Evolutionary conservation across 2,113 vertebrate species (phyloP), one percentile per base, ranked within the genome.

Genomic region (Periophthalmodon schlosseri): DNA sequence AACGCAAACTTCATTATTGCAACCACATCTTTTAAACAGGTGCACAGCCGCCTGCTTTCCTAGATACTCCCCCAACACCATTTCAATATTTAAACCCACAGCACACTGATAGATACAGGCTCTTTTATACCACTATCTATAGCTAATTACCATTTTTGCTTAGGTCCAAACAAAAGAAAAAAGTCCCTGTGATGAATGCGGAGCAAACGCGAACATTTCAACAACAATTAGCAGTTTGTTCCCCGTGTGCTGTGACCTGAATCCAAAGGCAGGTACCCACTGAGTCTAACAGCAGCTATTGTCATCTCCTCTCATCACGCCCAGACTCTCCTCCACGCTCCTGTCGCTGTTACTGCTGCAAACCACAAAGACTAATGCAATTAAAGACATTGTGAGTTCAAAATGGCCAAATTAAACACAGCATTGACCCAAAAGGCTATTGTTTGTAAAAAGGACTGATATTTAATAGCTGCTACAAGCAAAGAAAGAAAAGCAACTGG

Each of bases 81-180:
- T 39, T 39, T 39, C 20, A 65, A n/a, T 63, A 63, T 34, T 63
- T 7, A 65, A 65, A 12, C 33, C 14, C 18, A 66, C 56, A 28
- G 44, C 50, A 36, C 60, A 75, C 36, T 6, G 47, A 65, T 66
- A 54, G 52, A 65, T 69, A 54, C 20, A 56, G 70, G 75, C 24
- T 75, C 65, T 8, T 39, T 65, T 65, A 65, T 39, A 39, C 39
- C 39, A 44, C 33, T n/a, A 39, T 70, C 64, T 86, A 16, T 33
- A 20, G 60, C 58, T 80, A 72, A 88, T 89, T 80, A 85, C 82
- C 68, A 77, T 84, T 86, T 72, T 72, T 67, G 70, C 69, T 64
- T 68, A 49, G 64, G 68, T 70, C 81, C 58, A 54, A 33, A 20
- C 65, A 56, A 36, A 16, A n/a, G 36, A 79, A 73, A 74, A 79